Evolutionary conservation across 1,140 invertebrate species (phyloP).

Genomic region (Steinernema khuongi): DNA sequence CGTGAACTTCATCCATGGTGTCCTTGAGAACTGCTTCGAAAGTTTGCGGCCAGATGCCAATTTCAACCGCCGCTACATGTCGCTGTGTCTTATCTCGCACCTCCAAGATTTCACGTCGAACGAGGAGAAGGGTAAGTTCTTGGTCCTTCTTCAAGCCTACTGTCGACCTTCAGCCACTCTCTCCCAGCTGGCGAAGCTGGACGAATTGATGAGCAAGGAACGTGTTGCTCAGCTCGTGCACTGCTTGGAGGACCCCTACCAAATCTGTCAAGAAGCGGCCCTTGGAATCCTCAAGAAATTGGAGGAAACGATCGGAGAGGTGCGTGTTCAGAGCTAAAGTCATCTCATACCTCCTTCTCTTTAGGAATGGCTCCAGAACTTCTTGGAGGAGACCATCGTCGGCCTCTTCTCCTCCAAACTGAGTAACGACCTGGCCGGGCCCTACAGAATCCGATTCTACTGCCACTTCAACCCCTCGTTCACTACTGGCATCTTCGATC

Average conservation of each 20-base stretch:
- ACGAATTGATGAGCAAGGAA: neutral
- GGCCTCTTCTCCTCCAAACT: neutral
- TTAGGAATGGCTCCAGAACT: neutral
- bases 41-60: conserved; percentile 24
- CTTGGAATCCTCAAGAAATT: neutral
- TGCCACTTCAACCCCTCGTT: neutral
- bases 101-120: too few relatives aligned
- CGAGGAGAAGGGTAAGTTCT: too few relatives aligned
- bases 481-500: neutral
- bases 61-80: conserved; percentile 39
- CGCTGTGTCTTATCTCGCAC: too few relatives aligned
- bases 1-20: conserved; percentile 14
- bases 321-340: neutral
- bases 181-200: neutral
- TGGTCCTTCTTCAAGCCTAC: too few relatives aligned
- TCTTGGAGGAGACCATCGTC: neutral
- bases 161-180: neutral
- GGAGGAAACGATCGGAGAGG: neutral
- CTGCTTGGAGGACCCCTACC: neutral
- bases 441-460: neutral
- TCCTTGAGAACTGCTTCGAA: conserved; percentile 31
- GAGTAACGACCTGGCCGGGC: neutral
- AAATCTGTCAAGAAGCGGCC: conserved; percentile 1
- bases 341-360: neutral
- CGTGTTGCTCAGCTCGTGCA: neutral